A percentile compares a stretch with the other conserved stretches of the same genome.
These are phyloP conservation scores for Dysdera silvatica DNA, from an alignment of 1,140 invertebrate genomes.

Conservation along the genomic window DNA sequence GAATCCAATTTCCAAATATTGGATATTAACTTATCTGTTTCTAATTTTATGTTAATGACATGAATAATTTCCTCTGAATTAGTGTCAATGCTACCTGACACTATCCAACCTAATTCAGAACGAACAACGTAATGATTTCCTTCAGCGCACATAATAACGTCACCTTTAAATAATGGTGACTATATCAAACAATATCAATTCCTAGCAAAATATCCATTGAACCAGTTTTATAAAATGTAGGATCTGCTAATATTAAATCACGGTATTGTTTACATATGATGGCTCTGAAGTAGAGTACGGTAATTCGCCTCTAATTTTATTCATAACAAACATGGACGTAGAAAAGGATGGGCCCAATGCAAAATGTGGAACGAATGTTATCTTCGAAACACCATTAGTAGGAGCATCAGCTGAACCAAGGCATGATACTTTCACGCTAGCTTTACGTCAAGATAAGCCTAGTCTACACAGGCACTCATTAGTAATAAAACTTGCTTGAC, in stretches of 20 bases:
- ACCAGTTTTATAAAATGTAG: not conserved
- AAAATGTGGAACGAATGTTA: not conserved
- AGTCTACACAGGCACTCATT: not conserved
- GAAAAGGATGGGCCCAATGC: not conserved
- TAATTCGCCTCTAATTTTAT: not conserved
- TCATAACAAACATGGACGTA: not conserved
- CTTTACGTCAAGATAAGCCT: not conserved
- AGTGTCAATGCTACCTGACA: not conserved
- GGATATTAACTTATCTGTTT: not conserved
- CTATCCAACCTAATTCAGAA: not conserved
- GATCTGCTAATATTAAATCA: not conserved
- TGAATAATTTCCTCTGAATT: not conserved
- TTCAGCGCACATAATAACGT: not conserved
- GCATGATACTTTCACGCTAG: not conserved
- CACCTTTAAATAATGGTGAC: not conserved
- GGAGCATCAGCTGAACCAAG: not conserved
- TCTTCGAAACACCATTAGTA: slow-evolving; percentile 1
- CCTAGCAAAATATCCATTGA: not conserved
- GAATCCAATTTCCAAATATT: not conserved
- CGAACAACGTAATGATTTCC: not conserved
- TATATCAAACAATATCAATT: not conserved
- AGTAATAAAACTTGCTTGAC: not conserved
- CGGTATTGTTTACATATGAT: not conserved
- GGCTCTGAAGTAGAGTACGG: not conserved
- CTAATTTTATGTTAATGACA: not conserved